Evolutionary conservation across 2,113 vertebrate genomes (phyloP), one percentile per base, ranked within the genome.

Genomic region (Gallinago undulata): DNA sequence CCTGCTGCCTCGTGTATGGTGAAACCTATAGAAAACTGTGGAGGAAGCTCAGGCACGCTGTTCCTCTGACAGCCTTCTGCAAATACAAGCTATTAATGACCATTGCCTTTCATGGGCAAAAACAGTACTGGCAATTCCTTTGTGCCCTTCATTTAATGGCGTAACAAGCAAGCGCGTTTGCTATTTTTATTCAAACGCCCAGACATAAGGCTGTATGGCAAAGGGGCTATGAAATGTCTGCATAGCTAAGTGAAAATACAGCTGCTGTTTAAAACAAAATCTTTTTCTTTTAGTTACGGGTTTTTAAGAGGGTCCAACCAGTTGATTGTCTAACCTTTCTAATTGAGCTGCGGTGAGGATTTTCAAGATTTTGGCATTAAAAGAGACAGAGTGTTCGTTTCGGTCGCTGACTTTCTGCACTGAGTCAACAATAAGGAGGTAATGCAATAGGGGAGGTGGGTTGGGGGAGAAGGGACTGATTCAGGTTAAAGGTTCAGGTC

Each of bases 91-190:
- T 95, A 55, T 96, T 91, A 90, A 81, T 93, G 92, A 95, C 78
- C 78, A 30, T 39, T 96, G 72, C 83, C 86, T 94, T 96, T 91
- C 91, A 92, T 66, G 80, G 86, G 93, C 77, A 95, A 94, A 93
- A 88, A 39, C 66, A 90, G 60, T 37, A 43, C 90, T 88, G 93
- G 80, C 75, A 70, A 85, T 82, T 86, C 72, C 80, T 96, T 91
- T 91, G 76, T 95, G 82, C 75, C 14, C 84, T 94, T 90, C 60
- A 72, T 91, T 97, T 93, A 92, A 89, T 89, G 89, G 73, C 5
- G 5, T 72, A 96, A 84, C 35, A 63, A 90, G 85, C 81, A 91
- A 90, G 78, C 69, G 47, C 66, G 78, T 87, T 74, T 72, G 79
- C 85, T 97, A 76, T 89, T 93, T 96, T 95, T 90, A 79, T 96